A percentile compares a stretch with the other conserved stretches of the same genome.
Conservation (phyloP, 2,113 vertebrate genomes). For the Illadopsis cleaveri region DNA sequence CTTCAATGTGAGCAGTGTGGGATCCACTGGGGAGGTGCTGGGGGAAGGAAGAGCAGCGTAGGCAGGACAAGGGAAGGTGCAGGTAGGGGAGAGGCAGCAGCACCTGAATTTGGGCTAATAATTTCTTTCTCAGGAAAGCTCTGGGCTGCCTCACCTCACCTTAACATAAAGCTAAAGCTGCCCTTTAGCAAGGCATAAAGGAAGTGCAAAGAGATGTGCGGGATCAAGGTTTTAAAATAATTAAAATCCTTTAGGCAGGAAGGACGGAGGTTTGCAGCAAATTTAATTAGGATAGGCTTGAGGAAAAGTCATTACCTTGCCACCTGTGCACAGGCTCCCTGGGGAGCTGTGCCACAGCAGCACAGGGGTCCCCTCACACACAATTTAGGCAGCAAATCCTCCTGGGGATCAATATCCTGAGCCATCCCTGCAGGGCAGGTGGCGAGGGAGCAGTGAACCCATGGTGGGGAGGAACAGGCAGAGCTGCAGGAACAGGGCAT, state of each 20-base stretch:
- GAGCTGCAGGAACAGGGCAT: neutral
- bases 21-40: neutral
- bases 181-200: neutral
- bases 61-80: neutral
- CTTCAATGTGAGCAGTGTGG: neutral
- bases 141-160: neutral
- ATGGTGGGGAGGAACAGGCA: neutral
- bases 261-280: neutral
- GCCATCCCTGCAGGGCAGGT: fast-evolving
- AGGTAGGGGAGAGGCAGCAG: neutral
- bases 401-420: fast-evolving
- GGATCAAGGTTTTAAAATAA: constrained; percentile 27
- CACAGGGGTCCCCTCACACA: neutral
- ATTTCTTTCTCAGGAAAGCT: neutral
- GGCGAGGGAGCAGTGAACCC: fast-evolving
- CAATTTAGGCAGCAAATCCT: neutral
- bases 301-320: constrained; percentile 4
- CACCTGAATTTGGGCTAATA: neutral
- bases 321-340: neutral
- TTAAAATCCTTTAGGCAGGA: constrained; percentile 27
- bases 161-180: neutral
- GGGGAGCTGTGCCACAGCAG: neutral
- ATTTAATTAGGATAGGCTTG: constrained; percentile 48
- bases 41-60: neutral
- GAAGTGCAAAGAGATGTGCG: neutral